These are phyloP conservation scores for Panagrolaimus sp. DNA, from an alignment of 1,140 invertebrate species.

Conservation along the genomic window DNA sequence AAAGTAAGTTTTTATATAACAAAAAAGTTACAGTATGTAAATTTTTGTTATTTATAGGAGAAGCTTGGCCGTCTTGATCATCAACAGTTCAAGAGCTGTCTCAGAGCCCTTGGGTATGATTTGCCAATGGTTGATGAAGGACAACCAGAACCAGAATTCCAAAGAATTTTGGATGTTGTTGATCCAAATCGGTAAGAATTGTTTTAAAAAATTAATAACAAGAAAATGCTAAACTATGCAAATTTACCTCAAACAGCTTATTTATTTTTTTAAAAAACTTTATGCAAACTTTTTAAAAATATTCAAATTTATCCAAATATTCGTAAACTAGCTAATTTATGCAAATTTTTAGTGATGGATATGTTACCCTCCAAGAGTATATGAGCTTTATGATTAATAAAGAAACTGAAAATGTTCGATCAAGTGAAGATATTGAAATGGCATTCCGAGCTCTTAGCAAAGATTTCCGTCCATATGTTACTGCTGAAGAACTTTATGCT, in stretches of 20 bases:
- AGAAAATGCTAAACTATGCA: no score
- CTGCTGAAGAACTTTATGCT: conserved; percentile 93
- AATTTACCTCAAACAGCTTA: background rate
- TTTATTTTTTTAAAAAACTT: conserved; percentile 17
- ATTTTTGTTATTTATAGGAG: conserved; percentile 65
- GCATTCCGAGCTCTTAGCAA: conserved; percentile 96
- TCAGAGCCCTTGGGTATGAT: conserved; percentile 94
- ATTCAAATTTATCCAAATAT: no score
- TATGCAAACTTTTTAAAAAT: conserved; percentile 65
- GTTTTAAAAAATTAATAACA: no score
- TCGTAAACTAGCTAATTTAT: no score
- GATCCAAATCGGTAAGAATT: conserved; percentile 62
- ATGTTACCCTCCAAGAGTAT: conserved; percentile 96
- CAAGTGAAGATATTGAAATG: conserved; percentile 96
- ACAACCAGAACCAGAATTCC: conserved; percentile 96
- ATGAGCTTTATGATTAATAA: conserved; percentile 99
- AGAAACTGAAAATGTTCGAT: conserved; percentile 98
- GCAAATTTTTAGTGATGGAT: conserved; percentile 65
- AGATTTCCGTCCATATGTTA: conserved; percentile 87
- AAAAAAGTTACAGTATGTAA: background rate
- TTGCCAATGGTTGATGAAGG: conserved; percentile 98
- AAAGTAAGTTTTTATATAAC: conserved; percentile 48
- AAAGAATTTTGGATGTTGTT: conserved; percentile 78
- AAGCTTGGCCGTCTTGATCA: conserved; percentile 92
- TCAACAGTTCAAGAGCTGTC: conserved; percentile 97